Percentiles rank a stretch among this genome's conserved stretches.
Conservation (phyloP, 2,797 vertebrate genomes). For the Pangasius sanitwongsei region DNA sequence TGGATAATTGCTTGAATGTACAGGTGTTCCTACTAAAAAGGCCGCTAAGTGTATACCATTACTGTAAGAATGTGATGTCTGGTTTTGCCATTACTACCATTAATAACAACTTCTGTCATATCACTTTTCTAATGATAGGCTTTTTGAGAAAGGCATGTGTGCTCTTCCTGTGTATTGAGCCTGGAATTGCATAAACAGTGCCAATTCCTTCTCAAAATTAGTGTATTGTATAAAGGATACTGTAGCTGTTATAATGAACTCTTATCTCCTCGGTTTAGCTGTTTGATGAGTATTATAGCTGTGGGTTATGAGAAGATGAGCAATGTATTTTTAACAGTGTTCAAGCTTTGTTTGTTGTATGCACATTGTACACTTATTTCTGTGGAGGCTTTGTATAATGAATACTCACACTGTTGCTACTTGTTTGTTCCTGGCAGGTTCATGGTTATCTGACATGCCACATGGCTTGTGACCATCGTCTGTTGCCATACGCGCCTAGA, state of each 20-base stretch:
- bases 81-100: background rate
- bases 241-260: background rate
- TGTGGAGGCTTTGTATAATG: background rate
- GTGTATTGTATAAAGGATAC: background rate
- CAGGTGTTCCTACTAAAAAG: background rate
- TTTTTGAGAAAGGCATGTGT: background rate
- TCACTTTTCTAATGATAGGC: background rate
- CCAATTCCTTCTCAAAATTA: background rate
- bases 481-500: background rate
- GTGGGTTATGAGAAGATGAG: background rate
- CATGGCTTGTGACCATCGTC: constrained; percentile 6
- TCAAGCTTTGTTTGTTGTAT: background rate
- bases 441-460: background rate
- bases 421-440: constrained; percentile 6
- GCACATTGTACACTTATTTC: background rate
- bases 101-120: background rate
- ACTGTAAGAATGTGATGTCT: background rate
- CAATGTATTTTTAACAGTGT: background rate
- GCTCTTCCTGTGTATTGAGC: background rate
- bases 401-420: background rate
- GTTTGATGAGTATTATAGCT: background rate
- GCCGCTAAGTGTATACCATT: background rate
- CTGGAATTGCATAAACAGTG: background rate
- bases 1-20: background rate
- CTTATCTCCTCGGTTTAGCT: background rate